These are phyloP conservation scores for Agapornis roseicollis DNA, from an alignment of 2,113 vertebrate genomes.

Conservation along the genomic window DNA sequence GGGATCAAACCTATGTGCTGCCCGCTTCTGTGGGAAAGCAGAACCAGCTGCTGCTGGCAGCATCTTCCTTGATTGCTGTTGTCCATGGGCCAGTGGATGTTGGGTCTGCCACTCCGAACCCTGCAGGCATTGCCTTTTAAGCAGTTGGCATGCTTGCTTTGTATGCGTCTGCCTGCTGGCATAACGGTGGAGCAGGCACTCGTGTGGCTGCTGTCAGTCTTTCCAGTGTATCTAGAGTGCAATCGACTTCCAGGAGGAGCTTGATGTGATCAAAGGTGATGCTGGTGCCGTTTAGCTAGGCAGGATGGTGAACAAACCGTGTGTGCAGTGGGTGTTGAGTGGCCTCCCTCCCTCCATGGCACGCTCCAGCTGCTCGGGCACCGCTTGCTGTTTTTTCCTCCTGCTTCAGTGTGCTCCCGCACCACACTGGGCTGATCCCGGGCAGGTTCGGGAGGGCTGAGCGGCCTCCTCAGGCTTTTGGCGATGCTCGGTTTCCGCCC, in stretches of 20 bases:
- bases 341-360: neutral
- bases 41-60: neutral
- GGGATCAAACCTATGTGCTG: neutral
- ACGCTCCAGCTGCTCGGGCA: fast-evolving
- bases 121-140: neutral
- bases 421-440: neutral
- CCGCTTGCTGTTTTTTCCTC: neutral
- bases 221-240: neutral
- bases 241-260: neutral
- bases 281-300: neutral
- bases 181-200: neutral
- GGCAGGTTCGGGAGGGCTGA: neutral
- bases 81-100: fast-evolving
- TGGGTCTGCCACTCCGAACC: neutral
- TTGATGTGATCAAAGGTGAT: fast-evolving
- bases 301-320: neutral
- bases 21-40: neutral
- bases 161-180: neutral
- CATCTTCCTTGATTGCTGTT: neutral
- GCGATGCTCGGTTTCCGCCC: too few relatives aligned
- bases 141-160: neutral
- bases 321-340: fast-evolving
- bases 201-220: neutral
- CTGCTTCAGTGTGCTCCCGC: neutral
- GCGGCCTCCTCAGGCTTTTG: neutral